phyloP scores from a whole-genome alignment of 2,888 invertebrate species.

The Tiphia femorata region DNA sequence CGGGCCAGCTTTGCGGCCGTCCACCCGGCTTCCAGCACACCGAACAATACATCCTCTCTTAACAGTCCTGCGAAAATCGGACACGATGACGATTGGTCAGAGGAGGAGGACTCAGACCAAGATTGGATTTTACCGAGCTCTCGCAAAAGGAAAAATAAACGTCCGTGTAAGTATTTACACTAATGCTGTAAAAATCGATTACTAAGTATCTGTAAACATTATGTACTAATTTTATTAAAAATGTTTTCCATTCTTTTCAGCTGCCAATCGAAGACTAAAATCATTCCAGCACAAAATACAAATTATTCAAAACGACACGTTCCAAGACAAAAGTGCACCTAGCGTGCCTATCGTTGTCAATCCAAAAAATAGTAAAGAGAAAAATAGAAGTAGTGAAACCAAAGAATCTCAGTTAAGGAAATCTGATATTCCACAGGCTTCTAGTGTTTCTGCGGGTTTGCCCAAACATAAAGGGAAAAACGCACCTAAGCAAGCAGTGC shows the following conservation, averaged over 20 bases:
- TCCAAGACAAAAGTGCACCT: constrained; percentile 2
- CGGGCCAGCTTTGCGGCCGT: constrained; percentile 60
- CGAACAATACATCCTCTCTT: constrained; percentile 44
- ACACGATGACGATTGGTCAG: constrained; percentile 45
- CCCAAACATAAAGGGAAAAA: not conserved
- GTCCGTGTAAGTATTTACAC: constrained; percentile 50
- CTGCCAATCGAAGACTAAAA: constrained; percentile 53
- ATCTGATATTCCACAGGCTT: not conserved
- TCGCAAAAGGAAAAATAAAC: constrained; percentile 64
- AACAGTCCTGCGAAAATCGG: constrained; percentile 45
- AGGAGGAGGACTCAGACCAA: constrained; percentile 62
- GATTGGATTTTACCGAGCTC: constrained; percentile 65
- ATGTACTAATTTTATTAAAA: not conserved
- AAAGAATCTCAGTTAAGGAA: constrained; percentile 5
- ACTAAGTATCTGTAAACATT: not conserved
- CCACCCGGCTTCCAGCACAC: constrained; percentile 51
- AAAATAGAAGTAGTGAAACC: constrained; percentile 11
- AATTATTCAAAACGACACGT: constrained; percentile 27
- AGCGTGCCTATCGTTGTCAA: not conserved
- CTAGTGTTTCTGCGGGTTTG: not conserved
- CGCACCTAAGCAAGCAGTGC: constrained; percentile 16
- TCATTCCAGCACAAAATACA: constrained; percentile 51
- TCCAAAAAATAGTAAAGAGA: not conserved
- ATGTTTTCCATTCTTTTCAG: constrained; percentile 30
- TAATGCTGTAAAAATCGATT: not conserved